A percentile compares a stretch with the other conserved stretches of the same genome.
phyloP scores from a whole-genome alignment of 2,888 invertebrate genomes.

The Nasonovia ribisnigri region DNA sequence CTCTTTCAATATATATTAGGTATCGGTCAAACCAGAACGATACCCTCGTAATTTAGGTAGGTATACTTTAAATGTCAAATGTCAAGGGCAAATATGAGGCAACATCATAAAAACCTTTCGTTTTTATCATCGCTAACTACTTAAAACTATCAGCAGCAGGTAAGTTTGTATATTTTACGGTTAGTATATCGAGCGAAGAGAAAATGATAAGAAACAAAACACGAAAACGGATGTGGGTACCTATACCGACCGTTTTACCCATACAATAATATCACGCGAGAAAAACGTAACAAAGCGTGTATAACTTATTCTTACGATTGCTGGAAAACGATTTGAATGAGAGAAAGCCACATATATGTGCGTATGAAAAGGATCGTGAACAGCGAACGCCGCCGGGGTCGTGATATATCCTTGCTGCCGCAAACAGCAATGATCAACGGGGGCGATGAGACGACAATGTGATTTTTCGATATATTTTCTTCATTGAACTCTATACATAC shows the following conservation, averaged over 20 bases:
- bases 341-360: constrained; percentile 37
- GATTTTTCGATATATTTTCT: constrained; percentile 40
- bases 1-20: not conserved
- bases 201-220: constrained; percentile 36
- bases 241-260: not conserved
- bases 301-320: constrained; percentile 42
- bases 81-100: constrained; percentile 23
- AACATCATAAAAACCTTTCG: not conserved
- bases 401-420: constrained; percentile 13
- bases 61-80: constrained; percentile 42
- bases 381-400: not conserved
- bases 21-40: not conserved
- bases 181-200: not conserved
- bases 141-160: not conserved
- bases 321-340: constrained; percentile 34
- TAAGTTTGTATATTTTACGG: not conserved
- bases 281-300: constrained; percentile 34
- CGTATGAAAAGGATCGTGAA: constrained; percentile 43
- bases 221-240: constrained; percentile 28
- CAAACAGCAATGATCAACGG: constrained; percentile 1
- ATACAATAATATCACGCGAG: constrained; percentile 20
- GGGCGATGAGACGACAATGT: constrained; percentile 9
- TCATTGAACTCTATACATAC: not conserved
- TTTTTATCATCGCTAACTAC: not conserved
- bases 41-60: not conserved